Evolutionary conservation across 2,113 vertebrate genomes (phyloP), one percentile per base, ranked within the genome.

Genomic region (Formicarius rufipectus): DNA sequence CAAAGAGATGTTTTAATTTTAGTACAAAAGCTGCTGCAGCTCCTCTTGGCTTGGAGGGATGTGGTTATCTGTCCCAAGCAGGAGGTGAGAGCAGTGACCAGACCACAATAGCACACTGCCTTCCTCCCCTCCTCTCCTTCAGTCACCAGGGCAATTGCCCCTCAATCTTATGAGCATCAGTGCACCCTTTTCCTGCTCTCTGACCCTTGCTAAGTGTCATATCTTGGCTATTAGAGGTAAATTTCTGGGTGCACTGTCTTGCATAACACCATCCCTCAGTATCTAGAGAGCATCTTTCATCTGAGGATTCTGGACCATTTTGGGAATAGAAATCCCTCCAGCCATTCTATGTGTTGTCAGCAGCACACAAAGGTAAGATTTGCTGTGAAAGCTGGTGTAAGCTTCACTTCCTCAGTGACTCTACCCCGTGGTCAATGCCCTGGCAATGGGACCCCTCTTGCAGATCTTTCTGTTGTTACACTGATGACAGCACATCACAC

Each of bases 371-470:
- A 89, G 35, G 47, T 44, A 25, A 20, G 42, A 77, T 62, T 74
- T 59, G 27, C 64, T 77, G 59, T 33, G 52, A 84, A 87, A 81
- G 42, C 35, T 68, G 81, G 25, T 12, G 31, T 14, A 52, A 60
- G 17, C 7, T 27, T 87, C 52, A n/a, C 16, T 62, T 58, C 53
- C 35, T 77, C 24, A 27, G 25, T 84, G 62, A 21, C 21, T 74
- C 67, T 78, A 33, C 15, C 4, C 30, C 19, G 58, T 59, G 56
- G 62, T 71, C 40, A 49, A 17, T 49, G 35, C 39, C 39, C n/a
- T 0, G 0, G 18, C 1, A 7, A 66, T 1, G 11, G 45, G 50
- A 76, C 14, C 33, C n/a, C 56, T 85, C 68, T 0, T 40, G 62
- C 55, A 84, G 74, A 69, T 12, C 25, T 73, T 73, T 35, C 44